Percentiles rank a stretch among this genome's conserved stretches.
phyloP scores from a whole-genome alignment of 1,140 invertebrate species.

The Heliothis virescens region DNA sequence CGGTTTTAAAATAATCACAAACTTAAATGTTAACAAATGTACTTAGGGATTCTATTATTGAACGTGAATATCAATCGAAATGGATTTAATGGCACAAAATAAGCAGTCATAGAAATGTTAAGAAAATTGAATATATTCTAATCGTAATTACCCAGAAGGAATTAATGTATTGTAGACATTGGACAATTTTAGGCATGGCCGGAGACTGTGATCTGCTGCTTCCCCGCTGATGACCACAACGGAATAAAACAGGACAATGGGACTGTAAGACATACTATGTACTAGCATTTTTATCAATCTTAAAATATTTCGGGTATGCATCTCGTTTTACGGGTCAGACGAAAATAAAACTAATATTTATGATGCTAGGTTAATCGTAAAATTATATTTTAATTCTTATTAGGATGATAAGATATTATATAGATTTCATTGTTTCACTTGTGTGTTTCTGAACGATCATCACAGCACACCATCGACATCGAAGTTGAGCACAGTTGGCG shows the following conservation, averaged over 20 bases:
- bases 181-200: constrained; percentile 46
- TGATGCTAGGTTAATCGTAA: constrained; percentile 29
- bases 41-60: constrained; percentile 1
- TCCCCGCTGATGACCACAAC: constrained; percentile 18
- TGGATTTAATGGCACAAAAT: constrained; percentile 36
- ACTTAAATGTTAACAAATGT: constrained; percentile 13
- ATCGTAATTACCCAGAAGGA: constrained; percentile 9
- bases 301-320: constrained; percentile 3
- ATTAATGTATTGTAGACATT: constrained; percentile 42
- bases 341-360: constrained; percentile 29
- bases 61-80: neutral
- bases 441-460: constrained; percentile 8
- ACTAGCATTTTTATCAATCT: constrained; percentile 35
- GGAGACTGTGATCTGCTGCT: constrained; percentile 42
- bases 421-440: constrained; percentile 7
- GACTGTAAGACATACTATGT: neutral
- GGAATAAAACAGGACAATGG: constrained; percentile 40
- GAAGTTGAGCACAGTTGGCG: neutral
- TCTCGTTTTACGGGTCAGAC: constrained; percentile 41
- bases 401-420: constrained; percentile 27
- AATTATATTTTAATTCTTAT: constrained; percentile 36
- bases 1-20: neutral
- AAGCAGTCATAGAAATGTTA: neutral
- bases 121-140: neutral
- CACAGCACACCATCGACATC: neutral